Evolutionary conservation across 2,113 vertebrate genomes (phyloP), one percentile per base, ranked within the genome.

Genomic region (Gambusia affinis): DNA sequence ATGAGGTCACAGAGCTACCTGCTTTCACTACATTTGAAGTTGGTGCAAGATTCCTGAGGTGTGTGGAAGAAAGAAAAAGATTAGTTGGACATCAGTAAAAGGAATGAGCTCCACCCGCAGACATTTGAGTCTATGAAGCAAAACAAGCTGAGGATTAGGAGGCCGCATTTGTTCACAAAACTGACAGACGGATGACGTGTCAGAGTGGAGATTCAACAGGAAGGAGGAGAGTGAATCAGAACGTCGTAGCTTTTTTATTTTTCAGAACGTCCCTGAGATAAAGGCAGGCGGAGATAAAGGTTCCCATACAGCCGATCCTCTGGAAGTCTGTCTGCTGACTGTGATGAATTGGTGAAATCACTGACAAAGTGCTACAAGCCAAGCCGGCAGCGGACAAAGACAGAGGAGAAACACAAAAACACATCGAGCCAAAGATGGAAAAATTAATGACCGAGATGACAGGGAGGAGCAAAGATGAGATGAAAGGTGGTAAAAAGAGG

Each of bases 291-390:
- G 71, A 64, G 76, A 44, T 57, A 72, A 74, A 17, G 72, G 61
- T 62, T 30, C 60, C 51, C 15, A 30, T 78, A 51, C 57, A 77
- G 79, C 10, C 69, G 2, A 33, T 22, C 28, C 78, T 81, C 75
- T 81, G 70, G n/a, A 8, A 6, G 72, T 71, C 74, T 47, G 66
- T 51, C 75, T 57, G 73, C 70, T 63, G 74, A 81, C 66, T 30
- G 39, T 73, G 72, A 88, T 72, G 69, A 89, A 85, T 86, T 85
- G 74, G 83, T 84, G 37, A 89, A 83, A 85, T 24, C 73, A 29
- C 60, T 60, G 84, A 84, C 83, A 76, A 74, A 80, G 66, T 30
- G 64, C 73, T 31, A 72, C 24, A 44, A 15, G n/a, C 75, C 30
- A 0, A 73, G 78, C 68, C 39, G 7, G 64, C 54, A 47, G 73